Evolutionary conservation across 2,113 vertebrate genomes (phyloP), one percentile per base, ranked within the genome.

Genomic region (Eleginops maclovinus): DNA sequence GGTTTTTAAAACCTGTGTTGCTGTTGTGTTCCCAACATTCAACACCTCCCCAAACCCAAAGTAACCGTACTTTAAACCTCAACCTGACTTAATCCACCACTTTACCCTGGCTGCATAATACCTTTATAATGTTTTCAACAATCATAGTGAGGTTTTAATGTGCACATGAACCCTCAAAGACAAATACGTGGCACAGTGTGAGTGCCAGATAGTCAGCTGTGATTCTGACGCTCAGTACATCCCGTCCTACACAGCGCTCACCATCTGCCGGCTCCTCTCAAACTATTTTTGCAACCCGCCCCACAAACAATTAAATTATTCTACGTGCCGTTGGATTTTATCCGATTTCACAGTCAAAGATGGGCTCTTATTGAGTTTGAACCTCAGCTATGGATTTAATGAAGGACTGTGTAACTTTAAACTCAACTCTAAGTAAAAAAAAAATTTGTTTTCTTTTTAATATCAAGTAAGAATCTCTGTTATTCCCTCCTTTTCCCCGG

Each of bases 171-270:
- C 49, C 36, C 26, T 26, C 1, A 9, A n/a, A 40, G 15, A 60
- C 58, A 70, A 28, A 59, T 36, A 9, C 59, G 53, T 62, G 72
- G 21, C 24, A 0, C 68, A 51, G 51, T 47, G 70, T 75, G 61
- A 4, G 26, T 63, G 54, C 79, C 69, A 68, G 70, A 49, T 69
- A 55, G 67, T 79, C 81, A 77, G 81, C 79, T 79, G 75, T 54
- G 56, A 46, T 47, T 80, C 72, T 80, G 85, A 72, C 81, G 79
- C 72, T 79, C 44, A 54, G 87, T 75, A 68, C 89, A 87, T 75
- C 44, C 22, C 13, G 1, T 83, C 81, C 80, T 56, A 60, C 80
- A 82, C 78, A 58, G 43, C 63, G 67, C 77, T 51, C 60, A 68
- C 86, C 83, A 83, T 87, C 83, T 88, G 88, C 73, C 66, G 56